Base-by-base conservation (phyloP, 2,113 vertebrate genomes). In the Festucalex cinctus region DNA sequence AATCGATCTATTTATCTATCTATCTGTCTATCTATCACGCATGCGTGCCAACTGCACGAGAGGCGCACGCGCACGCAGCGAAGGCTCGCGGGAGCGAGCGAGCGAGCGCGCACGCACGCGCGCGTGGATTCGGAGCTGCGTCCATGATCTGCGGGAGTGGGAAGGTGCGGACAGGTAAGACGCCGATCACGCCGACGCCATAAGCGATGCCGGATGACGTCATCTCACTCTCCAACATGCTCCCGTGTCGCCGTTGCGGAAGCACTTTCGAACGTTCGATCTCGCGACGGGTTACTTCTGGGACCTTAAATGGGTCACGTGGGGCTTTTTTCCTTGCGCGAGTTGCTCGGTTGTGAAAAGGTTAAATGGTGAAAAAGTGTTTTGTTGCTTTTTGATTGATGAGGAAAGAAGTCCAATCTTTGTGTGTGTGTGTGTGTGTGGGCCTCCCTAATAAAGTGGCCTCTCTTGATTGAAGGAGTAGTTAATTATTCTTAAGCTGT, bases 71-170 rank as follows among this genome's bases (percentile, higher is more conserved):
- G n/a, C n/a, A 53, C 22, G 22, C 49, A 51, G 20, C 22, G n/a
- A 9, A 22, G 22, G 17, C 49, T 53, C 22, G 22, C 49, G 9
- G n/a, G 49, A 24, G 22, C 22, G 49, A n/a, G 49, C 48, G 49
- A 24, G 22, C 22, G 49, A n/a, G 49, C 48, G 9, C 48, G 48
- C 48, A 8, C 48, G 20, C 48, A 22, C 48, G 48, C 49, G 22
- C 49, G 9, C 49, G 49, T 53, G 22, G 22, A 22, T 24, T 53
- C 49, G 49, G 49, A 53, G 46, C 46, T 19, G 76, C 73, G 72
- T 84, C 83, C 88, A 88, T 88, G 88, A 86, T 78, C 79, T 83
- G 72, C 53, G 65, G 79, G 70, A 48, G 64, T 63, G 66, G 67
- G 32, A 72, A 54, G 71, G 69, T 73, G 66, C 37, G 66, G 71